Evolutionary conservation across 2,113 vertebrate genomes (phyloP).

Genomic region (Bos javanicus): DNA sequence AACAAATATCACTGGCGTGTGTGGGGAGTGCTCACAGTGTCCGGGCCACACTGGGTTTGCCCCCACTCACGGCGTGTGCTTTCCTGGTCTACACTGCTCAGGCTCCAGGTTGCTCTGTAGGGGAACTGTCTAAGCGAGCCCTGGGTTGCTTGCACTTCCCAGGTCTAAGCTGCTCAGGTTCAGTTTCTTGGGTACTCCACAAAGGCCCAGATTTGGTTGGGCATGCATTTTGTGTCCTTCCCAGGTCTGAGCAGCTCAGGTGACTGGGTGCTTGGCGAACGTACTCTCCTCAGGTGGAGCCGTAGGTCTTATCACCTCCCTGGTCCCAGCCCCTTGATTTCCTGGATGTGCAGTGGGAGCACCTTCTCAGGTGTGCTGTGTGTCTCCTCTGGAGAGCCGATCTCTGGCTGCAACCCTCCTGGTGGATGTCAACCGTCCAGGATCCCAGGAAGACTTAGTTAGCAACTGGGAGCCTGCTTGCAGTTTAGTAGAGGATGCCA

Average conservation of each 20-base stretch:
- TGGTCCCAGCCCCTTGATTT: accelerated
- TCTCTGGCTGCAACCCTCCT: background rate
- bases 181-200: background rate
- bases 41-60: background rate
- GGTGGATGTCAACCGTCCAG: accelerated
- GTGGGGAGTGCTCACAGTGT: background rate
- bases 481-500: background rate
- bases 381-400: background rate
- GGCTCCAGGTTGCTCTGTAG: background rate
- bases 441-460: background rate
- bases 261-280: accelerated
- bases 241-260: background rate
- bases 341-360: accelerated
- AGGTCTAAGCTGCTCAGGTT: background rate
- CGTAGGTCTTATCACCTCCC: background rate
- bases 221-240: background rate
- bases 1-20: background rate
- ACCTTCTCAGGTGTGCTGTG: background rate
- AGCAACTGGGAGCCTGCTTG: background rate
- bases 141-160: background rate
- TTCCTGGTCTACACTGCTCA: background rate
- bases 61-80: accelerated
- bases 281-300: background rate
- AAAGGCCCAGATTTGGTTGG: accelerated
- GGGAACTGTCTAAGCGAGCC: background rate